Base-by-base conservation (phyloP, 2,113 vertebrate species). In the Alligator sinensis region DNA sequence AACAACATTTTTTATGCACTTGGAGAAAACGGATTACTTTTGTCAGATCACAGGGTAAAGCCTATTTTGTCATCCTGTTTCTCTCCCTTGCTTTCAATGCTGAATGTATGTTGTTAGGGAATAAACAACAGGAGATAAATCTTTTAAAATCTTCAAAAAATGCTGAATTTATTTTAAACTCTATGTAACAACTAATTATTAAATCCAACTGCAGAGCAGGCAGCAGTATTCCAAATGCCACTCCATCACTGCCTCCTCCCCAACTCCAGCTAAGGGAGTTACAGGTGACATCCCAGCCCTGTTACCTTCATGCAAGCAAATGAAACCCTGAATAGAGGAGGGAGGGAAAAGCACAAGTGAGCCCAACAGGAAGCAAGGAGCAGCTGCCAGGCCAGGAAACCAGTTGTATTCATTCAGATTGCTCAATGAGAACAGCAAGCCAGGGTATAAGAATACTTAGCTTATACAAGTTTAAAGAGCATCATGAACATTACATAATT, bases 41-140 rank as follows among this genome's bases (percentile, higher is more conserved):
- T 64, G 76, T 74, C 30, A 76, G 58, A 11, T 70, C 88, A 74
- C 64, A 84, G 30, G 30, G n/a, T 82, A 11, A 77, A 22, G 84
- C 0, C 0, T 27, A 1, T 66, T 38, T 62, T 82, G 62, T n/a
- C 17, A 72, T 19, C 25, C 60, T 82, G 38, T 13, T 70, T 14
- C 30, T 61, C 61, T 59, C 22, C 17, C n/a, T 34, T 34, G 17
- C 66, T 47, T 47, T 47, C n/a, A 70, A 19, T 70, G 66, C 66
- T 70, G 66, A 11, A 10, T n/a, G n/a, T 68, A 68, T 19, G 18
- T 68, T 17, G n/a, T 27, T n/a, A 18, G 64, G 4, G 30, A 68
- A 68, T 47, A 47, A 47, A 47, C 8, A 16, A 17, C 18, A 9
- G 60, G n/a, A n/a, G 17, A 17, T 47, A 68, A n/a, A 30, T 9